A percentile compares a stretch with the other conserved stretches of the same genome.
Evolutionary conservation across 2,888 invertebrate genomes (phyloP).

Genomic region (Drosophila niveifrons): DNA sequence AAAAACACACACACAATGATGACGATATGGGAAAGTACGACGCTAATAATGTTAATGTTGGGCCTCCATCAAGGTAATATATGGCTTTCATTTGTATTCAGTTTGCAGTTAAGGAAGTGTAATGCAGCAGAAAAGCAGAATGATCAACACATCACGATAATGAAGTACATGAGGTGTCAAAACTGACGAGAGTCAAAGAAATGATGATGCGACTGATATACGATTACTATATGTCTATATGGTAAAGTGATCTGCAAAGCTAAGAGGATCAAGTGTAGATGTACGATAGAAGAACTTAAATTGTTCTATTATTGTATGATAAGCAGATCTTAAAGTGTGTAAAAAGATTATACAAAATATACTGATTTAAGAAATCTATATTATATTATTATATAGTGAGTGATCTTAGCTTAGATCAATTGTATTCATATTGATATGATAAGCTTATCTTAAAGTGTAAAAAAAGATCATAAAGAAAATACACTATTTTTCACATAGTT

Average conservation of each 20-base stretch:
- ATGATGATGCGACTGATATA: background rate
- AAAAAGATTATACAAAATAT: too few species aligned
- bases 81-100: slow-evolving; percentile 4
- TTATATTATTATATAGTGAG: too few species aligned
- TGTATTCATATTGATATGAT: too few species aligned
- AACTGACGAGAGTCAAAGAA: background rate
- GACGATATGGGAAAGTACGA: slow-evolving; percentile 19
- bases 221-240: too few species aligned
- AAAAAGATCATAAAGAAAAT: too few species aligned
- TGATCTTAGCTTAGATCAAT: too few species aligned
- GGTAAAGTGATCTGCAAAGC: background rate
- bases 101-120: slow-evolving; percentile 4
- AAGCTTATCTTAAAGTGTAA: too few species aligned
- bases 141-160: background rate
- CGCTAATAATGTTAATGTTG: background rate
- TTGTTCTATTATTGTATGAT: background rate
- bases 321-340: too few species aligned
- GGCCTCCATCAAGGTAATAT: background rate
- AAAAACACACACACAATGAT: background rate
- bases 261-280: background rate
- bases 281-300: background rate
- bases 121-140: background rate
- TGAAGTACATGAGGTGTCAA: background rate
- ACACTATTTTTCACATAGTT: too few species aligned
- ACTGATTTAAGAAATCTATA: too few species aligned